Evolutionary conservation across 2,113 vertebrate genomes (phyloP), one percentile per base, ranked within the genome.

Genomic region (Paralichthys olivaceus): DNA sequence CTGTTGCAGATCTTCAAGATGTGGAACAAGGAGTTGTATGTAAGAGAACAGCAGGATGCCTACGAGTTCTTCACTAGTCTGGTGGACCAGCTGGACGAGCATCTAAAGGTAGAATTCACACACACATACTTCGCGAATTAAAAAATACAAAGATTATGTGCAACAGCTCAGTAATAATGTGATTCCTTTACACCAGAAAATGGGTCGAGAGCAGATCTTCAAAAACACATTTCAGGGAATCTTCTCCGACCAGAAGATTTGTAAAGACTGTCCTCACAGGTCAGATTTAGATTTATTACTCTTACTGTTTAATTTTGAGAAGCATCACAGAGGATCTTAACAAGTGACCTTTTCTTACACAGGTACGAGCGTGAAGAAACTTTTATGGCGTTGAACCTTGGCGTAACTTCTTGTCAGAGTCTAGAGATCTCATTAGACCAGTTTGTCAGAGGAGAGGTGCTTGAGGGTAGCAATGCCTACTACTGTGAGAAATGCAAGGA

Each of bases 401-500:
- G 98, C 17, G 98, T 99, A 72, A 99, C 98, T 8, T 98, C 98
- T 1, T 99, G 98, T 90, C 98, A 99, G 84, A 99, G 98, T 84
- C 89, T 99, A 69, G 98, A 99, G 92, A 99, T 99, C 90, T 99
- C 97, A 2, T 90, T 99, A 84, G 98, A 99, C 91, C 98, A 99
- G 91, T 99, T 99, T 91, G 98, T 99, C 68, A 94, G 98, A 91
- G 98, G 98, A 77, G 98, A 99, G 89, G 97, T 99, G 84, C 94
- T 99, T n/a, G 98, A 99, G 85, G 98, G 98, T 86, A 99, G 96
- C 88, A 99, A 99, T 55, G 97, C 98, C 0, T 99, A 99, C 92
- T 99, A 99, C 93, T 99, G 98, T 90, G 98, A 99, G 84, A 99
- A 98, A 82, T 99, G 98, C 92, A 97, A 99, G 91, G 97, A 99